Conservation (phyloP, 2,888 invertebrate species). For the Watsonalla cultraria region DNA sequence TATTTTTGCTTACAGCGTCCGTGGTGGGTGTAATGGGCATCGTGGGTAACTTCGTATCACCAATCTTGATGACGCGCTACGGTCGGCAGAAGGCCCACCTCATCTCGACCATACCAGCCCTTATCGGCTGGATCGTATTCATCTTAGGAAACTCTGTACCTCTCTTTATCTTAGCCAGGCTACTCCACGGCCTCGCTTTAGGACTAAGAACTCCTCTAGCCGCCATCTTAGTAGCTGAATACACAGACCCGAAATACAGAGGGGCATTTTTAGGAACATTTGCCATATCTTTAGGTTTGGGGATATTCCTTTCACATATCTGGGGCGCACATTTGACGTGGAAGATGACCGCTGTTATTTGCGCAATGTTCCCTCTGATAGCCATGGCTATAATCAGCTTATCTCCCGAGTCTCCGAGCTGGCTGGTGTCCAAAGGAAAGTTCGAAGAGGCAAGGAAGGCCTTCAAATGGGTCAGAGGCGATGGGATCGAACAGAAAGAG, state of each 20-base stretch:
- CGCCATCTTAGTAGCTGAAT: slow-evolving; percentile 79
- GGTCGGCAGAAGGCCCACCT: slow-evolving; percentile 79
- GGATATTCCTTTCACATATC: slow-evolving; percentile 81
- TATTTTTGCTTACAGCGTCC: slow-evolving; percentile 51
- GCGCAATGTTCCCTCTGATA: slow-evolving; percentile 69
- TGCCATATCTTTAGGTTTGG: slow-evolving; percentile 80
- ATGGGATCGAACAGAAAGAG: slow-evolving; percentile 58
- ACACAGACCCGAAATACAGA: slow-evolving; percentile 79
- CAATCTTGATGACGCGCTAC: slow-evolving; percentile 74
- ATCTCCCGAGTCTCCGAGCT: slow-evolving; percentile 82
- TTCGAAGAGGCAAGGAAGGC: slow-evolving; percentile 77
- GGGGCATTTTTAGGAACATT: slow-evolving; percentile 81
- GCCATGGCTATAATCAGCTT: slow-evolving; percentile 65
- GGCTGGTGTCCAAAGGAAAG: slow-evolving; percentile 80
- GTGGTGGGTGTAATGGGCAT: slow-evolving; percentile 69
- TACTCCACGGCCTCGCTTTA: slow-evolving; percentile 69
- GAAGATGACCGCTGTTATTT: slow-evolving; percentile 78
- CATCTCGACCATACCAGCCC: slow-evolving; percentile 66
- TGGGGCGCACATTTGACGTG: slow-evolving; percentile 81
- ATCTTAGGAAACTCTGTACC: slow-evolving; percentile 61
- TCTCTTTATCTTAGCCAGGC: slow-evolving; percentile 58
- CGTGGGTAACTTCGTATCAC: slow-evolving; percentile 69
- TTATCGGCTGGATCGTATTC: slow-evolving; percentile 71
- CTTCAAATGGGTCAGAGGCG: slow-evolving; percentile 80
- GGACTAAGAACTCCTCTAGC: slow-evolving; percentile 77